Conservation (phyloP, 1,140 invertebrate genomes). For the Chironomus striatipennis region DNA sequence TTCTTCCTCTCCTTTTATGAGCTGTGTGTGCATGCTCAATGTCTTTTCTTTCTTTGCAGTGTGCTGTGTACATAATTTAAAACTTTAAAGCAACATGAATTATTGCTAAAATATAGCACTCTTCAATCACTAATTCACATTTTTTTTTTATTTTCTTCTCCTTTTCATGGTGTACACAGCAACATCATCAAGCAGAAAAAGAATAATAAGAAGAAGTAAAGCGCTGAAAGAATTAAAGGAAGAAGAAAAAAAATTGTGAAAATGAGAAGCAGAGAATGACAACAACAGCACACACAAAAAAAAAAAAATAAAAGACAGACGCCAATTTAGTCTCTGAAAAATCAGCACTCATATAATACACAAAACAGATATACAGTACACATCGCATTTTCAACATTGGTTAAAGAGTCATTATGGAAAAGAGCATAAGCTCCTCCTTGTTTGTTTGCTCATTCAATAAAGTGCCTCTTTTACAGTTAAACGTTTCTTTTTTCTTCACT, state of each 20-base stretch:
- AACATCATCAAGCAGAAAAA: no score
- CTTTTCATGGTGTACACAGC: no score
- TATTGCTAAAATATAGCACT: slow-evolving; percentile 4
- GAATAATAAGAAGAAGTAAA: no score
- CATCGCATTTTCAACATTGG: slow-evolving; percentile 19
- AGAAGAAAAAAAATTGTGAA: not conserved
- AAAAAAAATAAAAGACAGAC: no score
- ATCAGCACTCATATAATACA: not conserved
- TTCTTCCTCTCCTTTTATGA: not conserved
- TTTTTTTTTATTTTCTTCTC: no score
- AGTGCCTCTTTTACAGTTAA: slow-evolving; percentile 23
- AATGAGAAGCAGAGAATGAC: not conserved
- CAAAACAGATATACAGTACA: not conserved
- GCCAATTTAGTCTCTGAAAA: no score
- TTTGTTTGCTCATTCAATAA: slow-evolving; percentile 24
- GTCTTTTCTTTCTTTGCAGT: not conserved
- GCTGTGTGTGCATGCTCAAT: no score
- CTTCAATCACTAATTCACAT: not conserved
- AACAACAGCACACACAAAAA: not conserved
- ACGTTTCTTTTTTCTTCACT: not conserved
- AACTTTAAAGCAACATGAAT: slow-evolving; percentile 17
- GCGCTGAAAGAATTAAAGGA: no score
- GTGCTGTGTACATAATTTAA: no score
- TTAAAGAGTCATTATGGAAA: slow-evolving; percentile 23
- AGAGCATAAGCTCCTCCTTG: slow-evolving; percentile 22